Conservation (phyloP, 2,113 vertebrate species). For the Pogona vitticeps region DNA sequence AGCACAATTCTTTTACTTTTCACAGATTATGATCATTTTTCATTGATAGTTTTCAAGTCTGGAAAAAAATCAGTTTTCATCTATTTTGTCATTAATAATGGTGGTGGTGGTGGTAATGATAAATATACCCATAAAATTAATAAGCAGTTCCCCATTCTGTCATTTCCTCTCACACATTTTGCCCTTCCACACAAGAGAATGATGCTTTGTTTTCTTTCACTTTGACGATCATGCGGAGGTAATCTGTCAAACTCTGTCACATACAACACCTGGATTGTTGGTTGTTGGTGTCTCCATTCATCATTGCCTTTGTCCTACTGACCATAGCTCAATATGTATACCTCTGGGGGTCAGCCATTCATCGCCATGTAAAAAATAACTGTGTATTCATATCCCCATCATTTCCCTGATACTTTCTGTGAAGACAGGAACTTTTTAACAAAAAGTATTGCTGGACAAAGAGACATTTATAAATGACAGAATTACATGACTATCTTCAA, state of each 20-base stretch:
- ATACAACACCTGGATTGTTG: background rate
- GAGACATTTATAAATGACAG: too few relatives aligned
- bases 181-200: background rate
- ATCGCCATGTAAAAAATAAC: background rate
- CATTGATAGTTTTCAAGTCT: too few relatives aligned
- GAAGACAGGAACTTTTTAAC: too few relatives aligned
- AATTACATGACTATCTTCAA: too few relatives aligned
- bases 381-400: background rate
- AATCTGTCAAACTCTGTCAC: conserved; percentile 13
- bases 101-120: too few relatives aligned
- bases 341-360: background rate
- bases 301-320: conserved; percentile 3
- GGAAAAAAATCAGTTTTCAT: too few relatives aligned
- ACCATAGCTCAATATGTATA: background rate
- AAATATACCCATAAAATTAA: background rate
- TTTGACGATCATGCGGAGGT: background rate
- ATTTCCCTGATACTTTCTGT: background rate
- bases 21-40: too few relatives aligned
- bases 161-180: too few relatives aligned
- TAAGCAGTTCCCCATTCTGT: background rate
- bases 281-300: conserved; percentile 2
- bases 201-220: background rate
- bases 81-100: too few relatives aligned
- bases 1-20: background rate
- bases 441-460: background rate